Evolutionary conservation across 2,113 vertebrate genomes (phyloP), one percentile per base, ranked within the genome.

Genomic region (Bagarius yarrelli): DNA sequence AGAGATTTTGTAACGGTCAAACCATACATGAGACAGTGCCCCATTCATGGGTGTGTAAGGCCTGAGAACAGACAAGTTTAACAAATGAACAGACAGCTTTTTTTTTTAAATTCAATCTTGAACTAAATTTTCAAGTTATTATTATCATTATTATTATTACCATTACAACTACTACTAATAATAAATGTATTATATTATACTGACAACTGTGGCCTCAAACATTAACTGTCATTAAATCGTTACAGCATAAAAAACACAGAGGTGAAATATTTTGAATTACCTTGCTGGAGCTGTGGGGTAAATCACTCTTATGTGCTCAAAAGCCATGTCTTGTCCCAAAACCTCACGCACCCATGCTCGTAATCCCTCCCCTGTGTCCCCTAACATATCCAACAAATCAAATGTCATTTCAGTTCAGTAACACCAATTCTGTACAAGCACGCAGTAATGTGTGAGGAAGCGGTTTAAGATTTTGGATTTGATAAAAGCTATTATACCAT

Each of bases 1-100:
- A 21, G 92, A 94, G 85, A 98, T 95, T 91, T 95, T 95, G 69
- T 91, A 83, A n/a, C 95, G 93, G 90, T 98, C 96, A 90, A 97
- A 97, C 95, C 96, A 97, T 63, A 96, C 95, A 16, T 90, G 94
- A 76, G 95, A 96, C 79, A 88, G 59, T 36, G 89, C 86, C 78
- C 95, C 95, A 79, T 88, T 90, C 93, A 95, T 90, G 1, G 95
- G 95, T 67, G 95, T 97, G 83, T 97, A 98, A 0, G 96, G 94
- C 82, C 96, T 98, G 87, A 72, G 44, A 71, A 83, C 84, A 52
- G 9, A 44, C 0, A 19, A 53, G 23, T 30, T 50, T 40, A 25
- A 19, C 40, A 61, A n/a, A 36, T 40, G 56, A 70, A n/a, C 34
- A 34, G 52, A 23, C 9, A 47, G 40, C 36, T 1, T n/a, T 67